Conservation (phyloP, 1,140 invertebrate species). For the Drosophila ohnishii region DNA sequence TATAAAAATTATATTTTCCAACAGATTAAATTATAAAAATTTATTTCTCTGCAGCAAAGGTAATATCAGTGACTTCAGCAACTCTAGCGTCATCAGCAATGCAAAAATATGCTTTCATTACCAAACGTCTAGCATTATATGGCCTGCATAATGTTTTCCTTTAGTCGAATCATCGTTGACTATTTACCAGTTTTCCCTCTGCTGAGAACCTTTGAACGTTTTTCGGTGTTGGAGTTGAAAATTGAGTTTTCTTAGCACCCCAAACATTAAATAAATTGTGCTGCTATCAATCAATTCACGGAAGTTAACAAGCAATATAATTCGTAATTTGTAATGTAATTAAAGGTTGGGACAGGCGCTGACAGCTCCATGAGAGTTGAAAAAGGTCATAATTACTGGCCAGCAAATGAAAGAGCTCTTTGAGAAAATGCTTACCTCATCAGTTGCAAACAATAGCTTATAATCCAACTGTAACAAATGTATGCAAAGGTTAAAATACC, state of each 20-base stretch:
- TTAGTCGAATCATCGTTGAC: constrained; percentile 17
- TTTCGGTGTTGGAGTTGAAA: constrained; percentile 3
- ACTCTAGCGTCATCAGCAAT: constrained; percentile 40
- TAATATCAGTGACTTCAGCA: constrained; percentile 13
- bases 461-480: constrained; percentile 23
- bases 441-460: background rate
- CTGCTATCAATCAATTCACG: constrained; percentile 52
- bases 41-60: constrained; percentile 18
- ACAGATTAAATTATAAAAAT: background rate
- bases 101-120: constrained; percentile 81
- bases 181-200: constrained; percentile 16
- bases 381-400: constrained; percentile 18
- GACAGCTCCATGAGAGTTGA: constrained; percentile 40
- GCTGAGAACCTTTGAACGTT: constrained; percentile 36
- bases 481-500: background rate
- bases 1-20: background rate
- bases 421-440: constrained; percentile 27
- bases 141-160: constrained; percentile 59
- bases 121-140: constrained; percentile 64
- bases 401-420: constrained; percentile 6
- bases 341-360: constrained; percentile 35
- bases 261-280: constrained; percentile 46
- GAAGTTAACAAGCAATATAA: constrained; percentile 42
- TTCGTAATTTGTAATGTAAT: constrained; percentile 40
- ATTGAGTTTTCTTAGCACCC: constrained; percentile 21